Evolutionary conservation across 2,113 vertebrate genomes (phyloP).

Genomic region (Morphnarchus princeps): DNA sequence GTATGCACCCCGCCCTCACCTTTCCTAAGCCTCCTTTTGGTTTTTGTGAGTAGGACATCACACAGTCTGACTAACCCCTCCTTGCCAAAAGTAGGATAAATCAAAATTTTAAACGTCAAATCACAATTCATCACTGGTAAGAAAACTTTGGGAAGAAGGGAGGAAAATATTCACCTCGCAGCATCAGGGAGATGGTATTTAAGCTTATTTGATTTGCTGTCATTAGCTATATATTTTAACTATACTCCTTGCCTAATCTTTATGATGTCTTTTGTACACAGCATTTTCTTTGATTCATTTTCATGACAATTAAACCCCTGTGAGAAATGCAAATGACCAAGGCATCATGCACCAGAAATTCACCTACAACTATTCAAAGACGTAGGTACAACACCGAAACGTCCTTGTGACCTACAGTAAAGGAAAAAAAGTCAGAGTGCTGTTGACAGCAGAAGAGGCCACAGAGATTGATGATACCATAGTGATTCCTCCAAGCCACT

Average conservation of each 20-base stretch:
- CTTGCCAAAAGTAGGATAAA: background rate
- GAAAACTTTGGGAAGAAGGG: background rate
- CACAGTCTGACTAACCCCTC: background rate
- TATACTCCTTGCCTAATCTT: background rate
- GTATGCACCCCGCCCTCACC: accelerated
- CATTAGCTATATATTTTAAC: background rate
- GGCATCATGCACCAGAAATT: background rate
- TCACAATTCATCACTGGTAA: background rate
- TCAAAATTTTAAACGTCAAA: background rate
- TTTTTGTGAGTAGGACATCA: background rate
- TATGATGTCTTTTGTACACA: background rate
- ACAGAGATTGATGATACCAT: background rate
- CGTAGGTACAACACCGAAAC: background rate
- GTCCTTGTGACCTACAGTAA: background rate
- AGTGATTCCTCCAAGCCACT: background rate
- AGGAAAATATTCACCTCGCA: background rate
- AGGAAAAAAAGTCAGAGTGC: background rate
- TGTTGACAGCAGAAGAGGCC: background rate
- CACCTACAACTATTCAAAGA: background rate
- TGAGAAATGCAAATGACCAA: background rate
- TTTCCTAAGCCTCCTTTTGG: background rate
- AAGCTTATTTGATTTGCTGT: background rate
- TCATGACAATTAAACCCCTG: background rate
- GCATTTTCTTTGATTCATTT: background rate
- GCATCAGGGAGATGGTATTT: background rate